These are phyloP conservation scores for Dolichomitus sp. DNA, from an alignment of 2,888 invertebrate genomes.

Conservation along the genomic window DNA sequence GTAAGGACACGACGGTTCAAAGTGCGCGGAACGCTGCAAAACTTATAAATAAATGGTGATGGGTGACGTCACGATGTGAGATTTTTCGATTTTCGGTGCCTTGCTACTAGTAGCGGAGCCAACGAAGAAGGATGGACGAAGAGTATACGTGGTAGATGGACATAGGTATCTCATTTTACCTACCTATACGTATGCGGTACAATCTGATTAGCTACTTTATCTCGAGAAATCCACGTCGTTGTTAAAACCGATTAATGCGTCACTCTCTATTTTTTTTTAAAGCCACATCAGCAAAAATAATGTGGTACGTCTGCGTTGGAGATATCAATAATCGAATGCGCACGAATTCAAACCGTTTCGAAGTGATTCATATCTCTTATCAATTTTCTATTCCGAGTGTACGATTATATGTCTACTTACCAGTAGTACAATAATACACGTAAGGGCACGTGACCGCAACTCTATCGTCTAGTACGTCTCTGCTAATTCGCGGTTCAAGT, in stretches of 20 bases:
- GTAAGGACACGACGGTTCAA: constrained; percentile 69
- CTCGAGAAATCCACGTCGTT: neutral
- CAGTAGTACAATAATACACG: neutral
- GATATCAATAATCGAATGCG: neutral
- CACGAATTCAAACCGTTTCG: neutral
- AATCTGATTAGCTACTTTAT: neutral
- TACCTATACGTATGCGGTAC: neutral
- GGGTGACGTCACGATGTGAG: constrained; percentile 70
- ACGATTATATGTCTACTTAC: neutral
- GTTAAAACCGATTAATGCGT: constrained; percentile 20
- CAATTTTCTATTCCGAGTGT: constrained; percentile 29
- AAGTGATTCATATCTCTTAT: neutral
- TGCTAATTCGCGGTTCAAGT: neutral
- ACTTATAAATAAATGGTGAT: constrained; percentile 74
- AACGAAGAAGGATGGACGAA: neutral
- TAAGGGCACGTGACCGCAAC: neutral
- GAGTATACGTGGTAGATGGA: constrained; percentile 2
- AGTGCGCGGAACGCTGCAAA: constrained; percentile 70
- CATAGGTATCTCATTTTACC: neutral
- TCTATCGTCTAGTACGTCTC: neutral
- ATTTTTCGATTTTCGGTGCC: constrained; percentile 38
- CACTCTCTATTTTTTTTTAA: no score
- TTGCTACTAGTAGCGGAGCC: neutral
- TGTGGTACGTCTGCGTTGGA: neutral
- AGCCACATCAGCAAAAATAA: neutral